Percentiles rank a stretch among this genome's conserved stretches.
Conservation (phyloP, 1,140 invertebrate species). For the Drosophila azteca region DNA sequence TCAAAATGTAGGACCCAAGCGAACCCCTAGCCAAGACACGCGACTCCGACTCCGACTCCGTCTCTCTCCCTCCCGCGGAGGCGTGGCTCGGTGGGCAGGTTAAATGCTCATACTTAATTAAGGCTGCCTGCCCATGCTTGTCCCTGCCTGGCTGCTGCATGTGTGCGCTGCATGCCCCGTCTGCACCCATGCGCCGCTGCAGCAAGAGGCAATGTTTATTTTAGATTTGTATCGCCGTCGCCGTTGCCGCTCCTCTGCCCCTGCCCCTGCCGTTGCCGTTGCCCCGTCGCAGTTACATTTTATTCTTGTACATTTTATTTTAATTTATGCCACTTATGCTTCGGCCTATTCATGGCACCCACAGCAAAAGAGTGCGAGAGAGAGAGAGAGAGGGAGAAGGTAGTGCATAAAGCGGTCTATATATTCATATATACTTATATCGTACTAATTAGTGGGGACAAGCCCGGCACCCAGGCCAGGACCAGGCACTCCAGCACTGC, state of each 20-base stretch:
- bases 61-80: slow-evolving; percentile 16
- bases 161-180: slow-evolving; percentile 65
- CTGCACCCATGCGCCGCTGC: slow-evolving; percentile 30
- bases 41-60: slow-evolving; percentile 38
- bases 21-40: slow-evolving; percentile 55
- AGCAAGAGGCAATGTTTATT: slow-evolving; percentile 62
- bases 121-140: slow-evolving; percentile 50
- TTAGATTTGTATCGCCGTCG: slow-evolving; percentile 76
- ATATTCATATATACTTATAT: slow-evolving; percentile 66
- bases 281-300: slow-evolving; percentile 63
- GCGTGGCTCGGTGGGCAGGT: slow-evolving; percentile 69
- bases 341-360: slow-evolving; percentile 44
- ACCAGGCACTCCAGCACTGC: slow-evolving; percentile 1
- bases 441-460: slow-evolving; percentile 76
- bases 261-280: not conserved
- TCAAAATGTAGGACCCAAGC: slow-evolving; percentile 59
- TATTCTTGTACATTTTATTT: slow-evolving; percentile 77
- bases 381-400: too few relatives aligned
- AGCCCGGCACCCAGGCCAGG: slow-evolving; percentile 15
- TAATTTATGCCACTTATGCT: slow-evolving; percentile 78
- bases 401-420: slow-evolving; percentile 49
- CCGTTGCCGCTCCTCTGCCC: slow-evolving; percentile 1
- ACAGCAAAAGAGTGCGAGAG: slow-evolving; percentile 21
- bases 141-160: slow-evolving; percentile 4
- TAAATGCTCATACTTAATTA: slow-evolving; percentile 81